Evolutionary conservation across 2,888 invertebrate species (phyloP), one percentile per base, ranked within the genome.

Genomic region (Pachymerium ferrugineum): DNA sequence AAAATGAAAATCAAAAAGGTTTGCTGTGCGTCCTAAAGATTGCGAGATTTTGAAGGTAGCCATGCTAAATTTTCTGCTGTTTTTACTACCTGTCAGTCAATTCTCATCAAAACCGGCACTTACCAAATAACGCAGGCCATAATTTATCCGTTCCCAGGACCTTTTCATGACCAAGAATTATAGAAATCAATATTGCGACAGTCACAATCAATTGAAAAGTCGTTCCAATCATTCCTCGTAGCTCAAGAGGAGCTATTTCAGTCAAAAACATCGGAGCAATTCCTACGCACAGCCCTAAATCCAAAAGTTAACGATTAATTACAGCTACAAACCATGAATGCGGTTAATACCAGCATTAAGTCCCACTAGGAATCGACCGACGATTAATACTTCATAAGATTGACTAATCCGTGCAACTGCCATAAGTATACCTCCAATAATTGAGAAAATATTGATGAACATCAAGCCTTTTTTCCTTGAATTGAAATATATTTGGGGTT

Each of bases 201-300:
- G 94, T 94, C 76, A 95, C 91, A 71, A 93, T 89, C 14, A 96
- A 83, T 80, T 96, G 95, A 82, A 94, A 94, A 0, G 93, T 90
- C 5, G 92, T 92, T 14, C 94, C 94, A 62, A 93, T 89, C 68
- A 94, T 91, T 73, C 95, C 95, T 74, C 94, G 84, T 0, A 94
- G 82, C 71, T 90, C 89, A 0, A 89, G 85, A 0, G 95, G 95
- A 0, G 94, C 90, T 80, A 95, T 92, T 83, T 96, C 95, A 0
- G 92, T 87, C 42, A 96, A 83, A 80, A 95, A 95, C 88, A 95
- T 89, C 0, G 95, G 94, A 0, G 90, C 90, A 0, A 94, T 82
- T 0, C 93, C 94, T 0, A 94, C 93, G 80, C 92, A 93, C 70
- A 96, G 81, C 0, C 95, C 94, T 84, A 35, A 35, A 38, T 22